phyloP scores from a whole-genome alignment of 30 jellyfish, hydroid and myxozoan genomes.

The Haliclystus octoradiatus region DNA sequence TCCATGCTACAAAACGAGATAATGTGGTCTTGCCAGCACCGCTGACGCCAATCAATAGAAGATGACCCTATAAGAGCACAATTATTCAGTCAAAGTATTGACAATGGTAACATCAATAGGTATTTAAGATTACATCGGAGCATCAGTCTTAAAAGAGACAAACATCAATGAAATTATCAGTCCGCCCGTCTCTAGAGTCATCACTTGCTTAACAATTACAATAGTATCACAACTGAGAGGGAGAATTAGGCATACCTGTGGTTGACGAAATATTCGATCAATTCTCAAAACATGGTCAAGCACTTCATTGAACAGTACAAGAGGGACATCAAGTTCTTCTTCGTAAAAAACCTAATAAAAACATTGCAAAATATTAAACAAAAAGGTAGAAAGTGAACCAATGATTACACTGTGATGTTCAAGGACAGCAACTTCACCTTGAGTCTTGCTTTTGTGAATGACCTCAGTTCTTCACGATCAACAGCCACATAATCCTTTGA shows the following conservation, averaged over 20 bases:
- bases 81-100: too few relatives aligned
- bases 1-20: conserved; percentile 99
- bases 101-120: not conserved
- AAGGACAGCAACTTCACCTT: conserved; percentile 30
- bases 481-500: conserved; percentile 93
- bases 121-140: too few relatives aligned
- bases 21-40: conserved; percentile 98
- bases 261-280: conserved; percentile 95
- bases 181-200: too few relatives aligned
- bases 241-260: too few relatives aligned
- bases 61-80: conserved; percentile 8
- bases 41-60: conserved; percentile 94
- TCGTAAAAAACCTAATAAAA: conserved; percentile 64
- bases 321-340: conserved; percentile 96
- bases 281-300: conserved; percentile 94
- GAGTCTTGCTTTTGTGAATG: conserved; percentile 84
- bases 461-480: conserved; percentile 79
- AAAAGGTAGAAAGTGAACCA: not conserved
- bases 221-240: too few relatives aligned
- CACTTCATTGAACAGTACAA: conserved; percentile 90
- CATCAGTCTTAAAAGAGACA: not conserved
- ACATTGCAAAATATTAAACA: not conserved
- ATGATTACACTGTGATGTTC: not conserved
- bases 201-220: too few relatives aligned
- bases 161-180: too few relatives aligned